Evolutionary conservation across 1,140 invertebrate species (phyloP), one percentile per base, ranked within the genome.

Genomic region (Solenopsis fugax): DNA sequence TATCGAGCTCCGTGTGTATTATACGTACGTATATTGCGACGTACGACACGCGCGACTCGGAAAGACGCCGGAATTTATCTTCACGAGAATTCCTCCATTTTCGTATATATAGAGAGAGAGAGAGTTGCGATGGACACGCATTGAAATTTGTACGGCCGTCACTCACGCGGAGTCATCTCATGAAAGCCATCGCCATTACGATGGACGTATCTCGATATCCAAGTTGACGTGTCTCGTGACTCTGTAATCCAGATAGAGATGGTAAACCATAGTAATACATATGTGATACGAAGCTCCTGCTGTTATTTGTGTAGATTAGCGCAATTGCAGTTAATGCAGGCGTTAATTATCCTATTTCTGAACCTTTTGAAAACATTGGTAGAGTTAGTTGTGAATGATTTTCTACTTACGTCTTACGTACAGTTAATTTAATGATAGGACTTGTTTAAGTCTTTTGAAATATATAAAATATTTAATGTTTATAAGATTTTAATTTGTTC

Each of bases 141-240:
- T 90, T 76, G 89, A 80, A 72, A 65, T 90, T 88, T 73, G 72
- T 84, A 87, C 65, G 78, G 58, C 58, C 69, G 65, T 72, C 72
- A 54, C 45, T 60, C 64, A 34, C 65, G 54, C 34, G 18, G 52
- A 29, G 87, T 85, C 50, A 9, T 16, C 34, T 29, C 12, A n/a
- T 50, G 41, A 50, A 48, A 34, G 48, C 54, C 65, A 41, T 12
- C 54, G 76, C 9, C n/a, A 24, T 65, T 65, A 78, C 50, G 21
- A 52, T 29, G 52, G 58, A 29, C 58, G n/a, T 65, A 29, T 65
- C 37, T 78, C 82, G 54, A 88, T 84, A 72, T 86, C 58, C 56
- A 24, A 58, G 21, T 64, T 62, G 80, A 78, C 24, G 24, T 41
- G 18, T 52, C 69, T 88, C 67, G n/a, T 54, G 45, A 64, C 58